Evolutionary conservation across 2,888 invertebrate genomes (phyloP), one percentile per base, ranked within the genome.

Genomic region (Eupithecia abbreviata): DNA sequence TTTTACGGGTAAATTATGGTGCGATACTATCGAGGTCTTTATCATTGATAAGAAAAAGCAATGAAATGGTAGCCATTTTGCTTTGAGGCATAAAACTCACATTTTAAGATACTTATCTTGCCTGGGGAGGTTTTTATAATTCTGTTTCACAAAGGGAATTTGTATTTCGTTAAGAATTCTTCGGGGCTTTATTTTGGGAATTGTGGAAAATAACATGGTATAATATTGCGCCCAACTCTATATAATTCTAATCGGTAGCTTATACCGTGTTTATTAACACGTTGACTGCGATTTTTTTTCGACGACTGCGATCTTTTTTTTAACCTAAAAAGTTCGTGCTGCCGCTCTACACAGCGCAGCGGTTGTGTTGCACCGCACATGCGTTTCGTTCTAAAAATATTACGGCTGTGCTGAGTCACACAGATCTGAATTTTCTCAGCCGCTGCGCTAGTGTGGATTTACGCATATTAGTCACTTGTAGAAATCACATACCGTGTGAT

Each of bases 21-120:
- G 15, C 15, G 15, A 73, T 73, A 45, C 9, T 6, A 72, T 65
- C 72, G 13, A 0, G 71, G n/a, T 49, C 4, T 58, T 18, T 62
- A 72, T 45, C n/a, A 62, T 30, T 72, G 62, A 58, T 72, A 62
- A 72, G 58, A 62, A 51, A 66, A 18, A 69, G 49, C 66, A 69
- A 69, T 45, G 69, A 69, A 69, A 30, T 12, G 66, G 42, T 66
- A 42, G 66, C 15, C 47, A 18, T 69, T 69, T 69, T 47, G 42
- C 18, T 43, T 45, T n/a, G 15, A 45, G 10, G 47, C 69, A 49
- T 68, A 68, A 68, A 68, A 68, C 45, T 69, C 47, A 69, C 69
- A 45, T 43, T 43, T 66, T 45, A 30, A 47, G n/a, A 45, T 47
- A 47, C 42, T 67, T 68, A 68, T 69, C 45, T 69, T 45, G 69